A percentile compares a stretch with the other conserved stretches of the same genome.
Conservation (phyloP, 2,797 vertebrate species). For the Diceros bicornis region DNA sequence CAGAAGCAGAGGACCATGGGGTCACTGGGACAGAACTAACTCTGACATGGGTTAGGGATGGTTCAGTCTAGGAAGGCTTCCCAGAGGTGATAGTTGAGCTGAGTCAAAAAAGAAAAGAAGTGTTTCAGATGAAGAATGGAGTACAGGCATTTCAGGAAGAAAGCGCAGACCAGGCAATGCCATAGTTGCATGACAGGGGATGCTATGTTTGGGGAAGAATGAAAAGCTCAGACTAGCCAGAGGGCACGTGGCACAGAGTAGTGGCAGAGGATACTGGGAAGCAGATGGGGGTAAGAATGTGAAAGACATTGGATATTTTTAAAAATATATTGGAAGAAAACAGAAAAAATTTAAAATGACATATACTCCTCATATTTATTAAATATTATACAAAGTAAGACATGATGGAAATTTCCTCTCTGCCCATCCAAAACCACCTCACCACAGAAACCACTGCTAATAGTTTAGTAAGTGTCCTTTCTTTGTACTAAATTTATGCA, state of each 20-base stretch:
- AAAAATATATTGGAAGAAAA: not conserved
- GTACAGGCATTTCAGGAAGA: not conserved
- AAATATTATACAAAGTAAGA: not conserved
- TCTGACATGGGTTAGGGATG: not conserved
- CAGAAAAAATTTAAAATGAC: not conserved
- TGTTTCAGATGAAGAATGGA: not conserved
- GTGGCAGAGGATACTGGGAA: not conserved
- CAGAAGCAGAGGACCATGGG: not conserved
- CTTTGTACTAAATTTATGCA: not conserved
- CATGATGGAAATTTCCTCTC: not conserved
- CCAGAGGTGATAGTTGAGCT: not conserved
- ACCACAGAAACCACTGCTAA: not conserved
- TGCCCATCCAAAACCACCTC: not conserved
- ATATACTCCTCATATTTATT: not conserved
- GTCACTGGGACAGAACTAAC: not conserved
- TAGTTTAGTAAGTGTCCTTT: not conserved
- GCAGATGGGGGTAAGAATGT: not conserved
- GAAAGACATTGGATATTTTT: not conserved
- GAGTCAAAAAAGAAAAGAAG: not conserved
- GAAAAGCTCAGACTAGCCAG: not conserved
- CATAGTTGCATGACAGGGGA: not conserved
- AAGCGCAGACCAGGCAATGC: not conserved
- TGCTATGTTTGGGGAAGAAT: not conserved
- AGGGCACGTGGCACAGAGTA: not conserved
- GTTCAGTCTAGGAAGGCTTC: not conserved